These are phyloP conservation scores for Tragelaphus scriptus DNA, from an alignment of 2,113 vertebrate genomes.

Conservation along the genomic window DNA sequence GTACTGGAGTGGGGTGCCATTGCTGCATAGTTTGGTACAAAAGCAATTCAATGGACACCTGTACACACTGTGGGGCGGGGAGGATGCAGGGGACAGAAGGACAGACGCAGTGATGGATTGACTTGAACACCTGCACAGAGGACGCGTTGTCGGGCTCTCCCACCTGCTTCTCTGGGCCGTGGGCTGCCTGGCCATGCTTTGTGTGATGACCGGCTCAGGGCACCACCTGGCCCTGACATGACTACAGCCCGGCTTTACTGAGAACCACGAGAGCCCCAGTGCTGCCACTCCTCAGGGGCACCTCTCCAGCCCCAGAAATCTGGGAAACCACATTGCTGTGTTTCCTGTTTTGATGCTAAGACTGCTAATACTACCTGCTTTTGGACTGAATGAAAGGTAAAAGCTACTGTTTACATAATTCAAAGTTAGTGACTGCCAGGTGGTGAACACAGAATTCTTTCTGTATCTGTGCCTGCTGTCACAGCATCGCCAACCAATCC, in stretches of 20 bases:
- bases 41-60: no score
- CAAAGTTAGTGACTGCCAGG: background rate
- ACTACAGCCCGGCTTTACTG: no score
- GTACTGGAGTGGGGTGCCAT: no score
- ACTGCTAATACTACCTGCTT: background rate
- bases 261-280: no score
- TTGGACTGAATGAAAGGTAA: background rate
- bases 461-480: background rate
- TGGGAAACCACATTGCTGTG: background rate
- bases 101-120: accelerated
- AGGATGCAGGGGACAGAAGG: no score
- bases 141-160: no score
- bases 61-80: accelerated
- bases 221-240: no score
- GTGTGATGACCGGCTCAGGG: no score
- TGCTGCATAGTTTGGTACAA: no score
- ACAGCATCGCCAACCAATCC: background rate
- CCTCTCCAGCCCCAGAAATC: background rate
- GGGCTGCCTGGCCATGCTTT: accelerated
- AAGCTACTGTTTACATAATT: background rate
- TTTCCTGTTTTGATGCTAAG: background rate
- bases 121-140: accelerated
- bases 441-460: background rate
- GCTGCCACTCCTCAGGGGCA: background rate
- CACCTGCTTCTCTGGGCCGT: accelerated